These are phyloP conservation scores for Seladonia tumulorum DNA, from an alignment of 2,888 invertebrate species.

Conservation along the genomic window DNA sequence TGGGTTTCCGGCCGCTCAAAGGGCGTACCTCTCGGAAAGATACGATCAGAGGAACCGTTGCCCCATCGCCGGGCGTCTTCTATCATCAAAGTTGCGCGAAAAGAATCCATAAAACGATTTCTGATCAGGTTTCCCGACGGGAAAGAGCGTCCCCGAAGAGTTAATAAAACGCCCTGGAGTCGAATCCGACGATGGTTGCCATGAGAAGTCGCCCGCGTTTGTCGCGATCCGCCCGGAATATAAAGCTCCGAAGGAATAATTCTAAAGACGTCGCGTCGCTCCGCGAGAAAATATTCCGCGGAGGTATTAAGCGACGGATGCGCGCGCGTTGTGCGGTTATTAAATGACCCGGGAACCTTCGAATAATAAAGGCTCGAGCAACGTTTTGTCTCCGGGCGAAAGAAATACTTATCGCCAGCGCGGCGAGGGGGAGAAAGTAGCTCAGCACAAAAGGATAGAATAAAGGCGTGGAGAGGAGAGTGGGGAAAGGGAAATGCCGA, in stretches of 20 bases:
- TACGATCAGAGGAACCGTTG: neutral
- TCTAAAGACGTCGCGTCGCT: conserved; percentile 17
- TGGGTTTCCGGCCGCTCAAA: neutral
- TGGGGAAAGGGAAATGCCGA: neutral
- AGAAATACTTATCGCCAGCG: conserved; percentile 22
- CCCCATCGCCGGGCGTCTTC: neutral
- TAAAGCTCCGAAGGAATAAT: conserved; percentile 38
- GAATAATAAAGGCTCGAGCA: conserved; percentile 24
- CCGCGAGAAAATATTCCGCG: conserved; percentile 27
- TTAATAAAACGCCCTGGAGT: conserved; percentile 31
- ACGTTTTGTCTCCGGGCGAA: conserved; percentile 35
- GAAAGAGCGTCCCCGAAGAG: neutral
- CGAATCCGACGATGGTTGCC: neutral
- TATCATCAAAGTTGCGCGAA: neutral
- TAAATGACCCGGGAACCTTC: conserved; percentile 42
- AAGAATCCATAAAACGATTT: conserved; percentile 12
- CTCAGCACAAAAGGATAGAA: neutral
- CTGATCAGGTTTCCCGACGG: neutral
- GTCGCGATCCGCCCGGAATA: conserved; percentile 4
- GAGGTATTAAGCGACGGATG: conserved; percentile 30
- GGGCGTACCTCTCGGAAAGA: neutral
- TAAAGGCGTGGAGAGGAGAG: neutral
- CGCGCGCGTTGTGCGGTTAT: conserved; percentile 37
- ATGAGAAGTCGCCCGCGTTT: conserved; percentile 10
- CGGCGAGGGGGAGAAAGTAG: neutral